Conservation (phyloP, 2,797 vertebrate genomes). For the Diglossa cyanea region DNA sequence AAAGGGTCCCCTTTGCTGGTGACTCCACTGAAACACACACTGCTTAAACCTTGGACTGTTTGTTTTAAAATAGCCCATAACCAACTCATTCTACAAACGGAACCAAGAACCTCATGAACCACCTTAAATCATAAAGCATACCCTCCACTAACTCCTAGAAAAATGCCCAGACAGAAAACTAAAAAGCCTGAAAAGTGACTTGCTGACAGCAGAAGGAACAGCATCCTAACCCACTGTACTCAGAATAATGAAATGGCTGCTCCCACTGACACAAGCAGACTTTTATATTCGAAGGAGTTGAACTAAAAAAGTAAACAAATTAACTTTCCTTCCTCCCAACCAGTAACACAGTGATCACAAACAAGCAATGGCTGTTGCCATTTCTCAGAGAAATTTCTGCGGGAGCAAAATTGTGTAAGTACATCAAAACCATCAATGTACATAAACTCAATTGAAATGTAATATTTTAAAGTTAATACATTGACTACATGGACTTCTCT, state of each 20-base stretch:
- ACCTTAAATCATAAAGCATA: neutral
- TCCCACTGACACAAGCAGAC: neutral
- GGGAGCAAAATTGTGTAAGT: neutral
- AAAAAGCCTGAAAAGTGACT: neutral
- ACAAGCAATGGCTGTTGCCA: neutral
- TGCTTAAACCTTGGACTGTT: neutral
- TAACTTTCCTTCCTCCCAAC: neutral
- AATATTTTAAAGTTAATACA: neutral
- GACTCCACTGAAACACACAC: neutral
- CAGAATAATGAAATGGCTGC: neutral
- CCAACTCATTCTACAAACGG: neutral
- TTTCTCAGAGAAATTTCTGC: neutral
- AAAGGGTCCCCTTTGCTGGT: neutral
- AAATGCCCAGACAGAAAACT: neutral
- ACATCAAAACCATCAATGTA: neutral
- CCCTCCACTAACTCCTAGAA: neutral
- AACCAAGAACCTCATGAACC: neutral
- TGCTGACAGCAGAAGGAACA: neutral
- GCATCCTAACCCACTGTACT: neutral
- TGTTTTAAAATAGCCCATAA: neutral
- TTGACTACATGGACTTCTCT: neutral
- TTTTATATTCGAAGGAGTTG: neutral
- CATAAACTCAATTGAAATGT: neutral
- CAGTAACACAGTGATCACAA: neutral
- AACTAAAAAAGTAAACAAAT: neutral